Conservation (phyloP, 2,113 vertebrate genomes). For the Pomatorhinus ruficollis region DNA sequence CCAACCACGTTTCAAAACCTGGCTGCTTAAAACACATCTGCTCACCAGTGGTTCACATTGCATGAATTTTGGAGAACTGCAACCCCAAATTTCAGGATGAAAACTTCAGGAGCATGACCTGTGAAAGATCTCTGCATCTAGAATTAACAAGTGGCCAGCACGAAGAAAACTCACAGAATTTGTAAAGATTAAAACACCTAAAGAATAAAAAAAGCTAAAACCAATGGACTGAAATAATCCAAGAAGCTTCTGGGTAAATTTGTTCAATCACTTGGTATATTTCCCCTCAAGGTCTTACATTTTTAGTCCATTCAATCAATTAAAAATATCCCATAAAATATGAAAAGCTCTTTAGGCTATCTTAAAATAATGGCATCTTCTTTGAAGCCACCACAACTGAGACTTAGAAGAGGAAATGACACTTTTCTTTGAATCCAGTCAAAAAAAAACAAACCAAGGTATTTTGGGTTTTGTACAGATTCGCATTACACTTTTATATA, state of each 20-base stretch:
- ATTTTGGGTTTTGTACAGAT: neutral
- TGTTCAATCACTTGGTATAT: neutral
- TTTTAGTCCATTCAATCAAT: neutral
- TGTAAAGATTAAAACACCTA: neutral
- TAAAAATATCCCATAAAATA: neutral
- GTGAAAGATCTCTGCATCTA: neutral
- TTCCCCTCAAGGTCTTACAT: neutral
- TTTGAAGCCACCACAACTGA: neutral
- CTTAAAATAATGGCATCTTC: neutral
- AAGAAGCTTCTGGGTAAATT: neutral
- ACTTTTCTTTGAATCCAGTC: neutral
- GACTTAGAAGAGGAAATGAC: neutral
- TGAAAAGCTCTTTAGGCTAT: neutral
- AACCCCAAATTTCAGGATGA: neutral
- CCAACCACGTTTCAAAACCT: neutral
- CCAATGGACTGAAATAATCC: neutral
- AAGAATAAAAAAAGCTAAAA: neutral
- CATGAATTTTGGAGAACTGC: neutral
- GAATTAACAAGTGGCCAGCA: neutral
- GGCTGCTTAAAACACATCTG: neutral
- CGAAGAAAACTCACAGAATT: neutral
- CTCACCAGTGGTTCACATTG: rapidly evolving
- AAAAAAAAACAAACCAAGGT: neutral
- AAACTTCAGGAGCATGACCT: neutral
- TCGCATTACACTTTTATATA: neutral